Conservation (phyloP, 92 coral and sea anemone genomes). For the Zoanthus sansibaricus region DNA sequence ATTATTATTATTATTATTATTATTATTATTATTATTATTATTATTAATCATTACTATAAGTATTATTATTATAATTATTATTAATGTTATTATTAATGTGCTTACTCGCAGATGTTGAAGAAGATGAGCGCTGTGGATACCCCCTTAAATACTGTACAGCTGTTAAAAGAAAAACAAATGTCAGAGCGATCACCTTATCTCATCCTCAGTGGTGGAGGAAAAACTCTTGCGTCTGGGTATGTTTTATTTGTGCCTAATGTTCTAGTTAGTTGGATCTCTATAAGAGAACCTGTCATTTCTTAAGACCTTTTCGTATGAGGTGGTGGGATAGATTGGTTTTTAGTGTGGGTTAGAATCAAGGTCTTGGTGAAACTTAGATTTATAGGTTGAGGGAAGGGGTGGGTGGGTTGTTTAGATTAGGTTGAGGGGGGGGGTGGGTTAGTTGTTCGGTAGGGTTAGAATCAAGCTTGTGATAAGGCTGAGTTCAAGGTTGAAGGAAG, state of each 20-base stretch:
- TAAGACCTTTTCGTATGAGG: constrained; percentile 50
- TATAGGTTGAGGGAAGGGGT: too few species aligned
- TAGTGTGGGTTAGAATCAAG: too few species aligned
- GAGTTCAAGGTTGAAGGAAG: too few species aligned
- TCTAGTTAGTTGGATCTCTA: background rate
- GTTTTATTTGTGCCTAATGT: constrained; percentile 21
- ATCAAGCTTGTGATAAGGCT: too few species aligned
- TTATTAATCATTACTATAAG: too few species aligned
- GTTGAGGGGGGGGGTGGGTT: too few species aligned
- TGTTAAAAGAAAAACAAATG: constrained; percentile 92
- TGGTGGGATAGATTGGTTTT: too few species aligned
- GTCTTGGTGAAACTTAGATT: too few species aligned
- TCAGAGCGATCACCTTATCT: constrained; percentile 93
- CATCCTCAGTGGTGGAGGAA: constrained; percentile 95
- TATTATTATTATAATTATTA: background rate
- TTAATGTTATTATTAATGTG: background rate
- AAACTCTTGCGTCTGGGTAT: constrained; percentile 93
- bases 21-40: background rate
- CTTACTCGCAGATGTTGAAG: constrained; percentile 76
- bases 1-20: background rate
- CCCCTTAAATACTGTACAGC: constrained; percentile 92
- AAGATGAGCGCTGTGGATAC: constrained; percentile 98
- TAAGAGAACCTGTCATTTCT: background rate
- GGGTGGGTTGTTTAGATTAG: too few species aligned
- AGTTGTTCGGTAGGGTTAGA: too few species aligned